Base-by-base conservation (phyloP, 2,888 invertebrate genomes). In the Stegana nigrithorax region DNA sequence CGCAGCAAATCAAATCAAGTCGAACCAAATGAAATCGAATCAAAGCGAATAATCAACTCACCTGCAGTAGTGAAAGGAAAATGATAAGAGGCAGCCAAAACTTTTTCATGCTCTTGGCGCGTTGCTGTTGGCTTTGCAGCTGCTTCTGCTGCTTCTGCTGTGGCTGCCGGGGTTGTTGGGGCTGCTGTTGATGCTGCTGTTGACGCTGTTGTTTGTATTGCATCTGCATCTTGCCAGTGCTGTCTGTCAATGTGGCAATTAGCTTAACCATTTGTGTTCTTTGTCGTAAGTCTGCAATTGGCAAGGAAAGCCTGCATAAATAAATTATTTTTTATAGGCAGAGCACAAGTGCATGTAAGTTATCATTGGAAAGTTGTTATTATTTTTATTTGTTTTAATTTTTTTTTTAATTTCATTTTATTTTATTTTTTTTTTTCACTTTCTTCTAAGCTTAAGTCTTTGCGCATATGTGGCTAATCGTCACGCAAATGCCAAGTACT, bases 1-100 rank as follows among this genome's bases (percentile, higher is more conserved):
- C n/a, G n/a, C n/a, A 17, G n/a, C 39, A 14, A 0, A 42, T 42
- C 17, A 19, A 42, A 42, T n/a, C n/a, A 42, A 42, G 3, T 8
- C 42, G 42, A 14, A n/a, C 2, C 42, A 7, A 42, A 47, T 21
- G 5, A 12, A 25, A 47, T 21, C 6, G n/a, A 12, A 47, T 23
- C 19, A 25, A 26, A 51, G 17, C 3, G 47, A 55, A 29, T 63
- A 53, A 57, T 53, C 50, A 45, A 67, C 78, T 83, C 73, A 84
- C 83, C 84, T 84, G 84, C 68, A 84, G 83, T 68, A 84, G 82
- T 80, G 83, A 79, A 78, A 84, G 80, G 76, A 80, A 78, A 70
- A 83, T 75, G 70, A 79, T 80, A 73, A 84, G 73, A 73, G 82
- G 79, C 75, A 83, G 70, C 79, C 79, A 81, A 73, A 83, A 78